These are phyloP conservation scores for Theonella swinhoei DNA, from an alignment of 37 sponge, comb jelly and placozoan genomes.

Conservation along the genomic window DNA sequence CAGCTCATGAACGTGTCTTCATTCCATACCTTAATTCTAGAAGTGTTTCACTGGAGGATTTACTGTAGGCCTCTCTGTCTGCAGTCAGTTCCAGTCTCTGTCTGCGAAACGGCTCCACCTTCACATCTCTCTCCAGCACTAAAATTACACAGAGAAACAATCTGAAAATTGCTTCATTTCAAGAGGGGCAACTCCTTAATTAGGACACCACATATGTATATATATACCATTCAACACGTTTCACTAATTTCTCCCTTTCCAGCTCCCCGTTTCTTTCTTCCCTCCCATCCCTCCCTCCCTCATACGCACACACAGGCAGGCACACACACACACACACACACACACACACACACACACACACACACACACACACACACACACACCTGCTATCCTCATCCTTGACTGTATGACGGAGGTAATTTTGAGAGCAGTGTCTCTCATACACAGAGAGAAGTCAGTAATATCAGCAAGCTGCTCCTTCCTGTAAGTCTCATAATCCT, in stretches of 20 bases:
- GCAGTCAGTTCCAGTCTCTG: slow-evolving; percentile 46
- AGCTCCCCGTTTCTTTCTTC: too few species aligned
- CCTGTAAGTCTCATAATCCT: neutral
- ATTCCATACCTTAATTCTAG: slow-evolving; percentile 65
- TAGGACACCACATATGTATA: too few species aligned
- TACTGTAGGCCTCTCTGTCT: slow-evolving; percentile 41
- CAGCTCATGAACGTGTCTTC: too few species aligned
- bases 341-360: neutral
- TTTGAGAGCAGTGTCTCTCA: slow-evolving; percentile 8
- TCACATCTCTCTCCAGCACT: neutral
- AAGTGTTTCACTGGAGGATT: slow-evolving; percentile 15
- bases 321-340: too few species aligned
- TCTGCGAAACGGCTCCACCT: slow-evolving; percentile 7
- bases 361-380: too few species aligned
- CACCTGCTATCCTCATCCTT: neutral
- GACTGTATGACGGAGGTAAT: slow-evolving; percentile 20
- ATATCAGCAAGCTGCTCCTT: slow-evolving; percentile 21
- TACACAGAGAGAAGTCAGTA: neutral
- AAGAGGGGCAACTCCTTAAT: too few species aligned
- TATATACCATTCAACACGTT: too few species aligned
- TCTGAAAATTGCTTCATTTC: neutral
- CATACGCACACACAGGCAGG: too few species aligned
- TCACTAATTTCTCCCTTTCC: too few species aligned
- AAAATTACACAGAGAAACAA: too few species aligned
- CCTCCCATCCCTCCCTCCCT: too few species aligned